Conservation (phyloP, 2,113 vertebrate genomes). For the Tympanuchus pallidicinctus region DNA sequence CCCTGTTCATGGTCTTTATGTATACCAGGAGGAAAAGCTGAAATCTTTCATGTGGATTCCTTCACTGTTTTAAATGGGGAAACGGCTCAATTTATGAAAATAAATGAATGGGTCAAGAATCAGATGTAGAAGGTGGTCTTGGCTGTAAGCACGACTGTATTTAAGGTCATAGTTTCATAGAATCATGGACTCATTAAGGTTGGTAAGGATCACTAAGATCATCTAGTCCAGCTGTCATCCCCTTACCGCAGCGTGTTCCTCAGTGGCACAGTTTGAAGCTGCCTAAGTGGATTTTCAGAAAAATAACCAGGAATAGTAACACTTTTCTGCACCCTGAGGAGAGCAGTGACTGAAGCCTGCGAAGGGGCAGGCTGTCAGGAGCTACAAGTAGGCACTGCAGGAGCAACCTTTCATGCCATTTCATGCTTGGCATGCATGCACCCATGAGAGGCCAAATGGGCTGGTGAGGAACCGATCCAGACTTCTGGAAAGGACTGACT, state of each 20-base stretch:
- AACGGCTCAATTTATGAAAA: not conserved
- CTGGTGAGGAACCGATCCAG: not conserved
- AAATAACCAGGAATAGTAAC: not conserved
- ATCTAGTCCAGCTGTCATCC: no score
- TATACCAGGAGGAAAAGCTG: not conserved
- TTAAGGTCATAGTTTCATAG: not conserved
- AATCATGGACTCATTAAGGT: no score
- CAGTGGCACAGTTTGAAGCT: no score
- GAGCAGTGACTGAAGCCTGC: not conserved
- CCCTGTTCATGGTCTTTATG: not conserved
- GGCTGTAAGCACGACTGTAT: not conserved
- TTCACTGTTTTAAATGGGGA: not conserved
- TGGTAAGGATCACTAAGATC: no score
- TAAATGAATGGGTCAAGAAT: not conserved
- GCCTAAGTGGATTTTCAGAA: not conserved
- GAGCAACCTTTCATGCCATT: not conserved
- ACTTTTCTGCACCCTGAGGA: not conserved
- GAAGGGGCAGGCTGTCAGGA: not conserved
- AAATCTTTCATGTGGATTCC: not conserved
- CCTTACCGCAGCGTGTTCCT: no score
- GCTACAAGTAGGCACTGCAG: not conserved
- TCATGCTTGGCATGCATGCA: rapidly evolving
- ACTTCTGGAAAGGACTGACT: not conserved
- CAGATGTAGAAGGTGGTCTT: not conserved
- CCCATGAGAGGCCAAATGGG: not conserved